Evolutionary conservation across 1,140 invertebrate genomes (phyloP), one percentile per base, ranked within the genome.

Genomic region (Drosophila watanabei): DNA sequence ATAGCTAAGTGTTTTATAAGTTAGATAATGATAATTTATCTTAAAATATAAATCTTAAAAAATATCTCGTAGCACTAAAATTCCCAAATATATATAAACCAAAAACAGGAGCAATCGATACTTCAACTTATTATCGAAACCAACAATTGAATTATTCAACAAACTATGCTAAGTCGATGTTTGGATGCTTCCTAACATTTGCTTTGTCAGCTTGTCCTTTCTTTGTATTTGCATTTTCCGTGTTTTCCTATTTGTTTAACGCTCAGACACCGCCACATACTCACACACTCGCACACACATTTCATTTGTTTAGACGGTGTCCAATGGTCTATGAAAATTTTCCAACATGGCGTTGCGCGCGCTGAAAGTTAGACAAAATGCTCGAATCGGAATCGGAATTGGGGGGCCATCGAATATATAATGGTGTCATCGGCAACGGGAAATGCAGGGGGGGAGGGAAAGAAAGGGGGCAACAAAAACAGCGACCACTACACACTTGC

Each of bases 271-370:
- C 20, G n/a, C 37, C 49, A 37, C 35, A 35, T 28, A n/a, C 30
- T 20, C 13, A 56, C 18, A 54, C 33, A 69, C 39, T 43, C 35
- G 32, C 28, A 43, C 11, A 39, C 30, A 37, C 59, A 49, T 46
- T 73, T 62, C 84, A 79, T 84, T 88, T 84, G 85, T 89, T 88
- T 88, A 88, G 85, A 89, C 85, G 78, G 69, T 78, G 85, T 89
- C 85, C 85, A 88, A 88, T 88, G 78, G 85, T 89, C 85, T 73
- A 89, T 88, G 85, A 81, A 81, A 69, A 88, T 88, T 57, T 65
- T 70, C 61, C 85, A 88, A 89, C 79, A 88, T 88, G 85, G 65
- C 85, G 81, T 63, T 70, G 63, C 59, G 51, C 62, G 43, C 43
- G 57, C 72, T 66, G 48, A 83, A 84, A 75, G 68, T 88, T 80